A percentile compares a stretch with the other conserved stretches of the same genome.
Evolutionary conservation across 2,888 invertebrate species (phyloP).

Genomic region (Hedychridium roseum): DNA sequence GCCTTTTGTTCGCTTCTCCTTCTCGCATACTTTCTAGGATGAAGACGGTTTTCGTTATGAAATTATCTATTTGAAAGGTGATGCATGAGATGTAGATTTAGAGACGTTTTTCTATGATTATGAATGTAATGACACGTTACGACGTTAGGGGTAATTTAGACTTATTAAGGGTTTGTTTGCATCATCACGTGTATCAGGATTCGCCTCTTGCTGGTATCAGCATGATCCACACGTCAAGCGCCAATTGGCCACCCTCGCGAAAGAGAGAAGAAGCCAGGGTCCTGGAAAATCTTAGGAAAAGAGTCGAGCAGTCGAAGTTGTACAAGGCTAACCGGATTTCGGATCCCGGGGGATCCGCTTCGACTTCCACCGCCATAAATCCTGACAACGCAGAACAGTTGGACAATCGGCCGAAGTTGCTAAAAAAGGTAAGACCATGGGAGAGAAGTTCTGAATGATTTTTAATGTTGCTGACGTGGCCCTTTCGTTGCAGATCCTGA

Average conservation of each 20-base stretch:
- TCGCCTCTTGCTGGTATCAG: constrained; percentile 39
- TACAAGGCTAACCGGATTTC: constrained; percentile 65
- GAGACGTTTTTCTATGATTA: not conserved
- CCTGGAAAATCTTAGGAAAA: constrained; percentile 75
- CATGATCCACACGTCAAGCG: constrained; percentile 57
- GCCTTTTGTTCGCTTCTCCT: not conserved
- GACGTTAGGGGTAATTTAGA: not conserved
- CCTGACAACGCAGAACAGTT: constrained; percentile 61
- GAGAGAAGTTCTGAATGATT: constrained; percentile 14
- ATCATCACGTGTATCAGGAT: constrained; percentile 17
- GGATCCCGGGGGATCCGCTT: constrained; percentile 56
- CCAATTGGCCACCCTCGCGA: constrained; percentile 71
- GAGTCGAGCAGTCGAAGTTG: constrained; percentile 70
- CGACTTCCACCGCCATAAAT: constrained; percentile 50
- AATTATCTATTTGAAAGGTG: not conserved
- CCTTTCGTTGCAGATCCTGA: constrained; percentile 71
- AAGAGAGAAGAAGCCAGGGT: constrained; percentile 75
- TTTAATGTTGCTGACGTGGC: too few species aligned
- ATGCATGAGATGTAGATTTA: not conserved
- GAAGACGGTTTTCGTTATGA: not conserved
- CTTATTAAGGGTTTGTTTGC: not conserved
- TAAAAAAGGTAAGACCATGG: constrained; percentile 65
- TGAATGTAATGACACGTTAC: not conserved
- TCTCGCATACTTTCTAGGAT: not conserved
- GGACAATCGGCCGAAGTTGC: constrained; percentile 73